Base-by-base conservation (phyloP, 2,797 vertebrate species). In the Chlorospingus semifuscus region DNA sequence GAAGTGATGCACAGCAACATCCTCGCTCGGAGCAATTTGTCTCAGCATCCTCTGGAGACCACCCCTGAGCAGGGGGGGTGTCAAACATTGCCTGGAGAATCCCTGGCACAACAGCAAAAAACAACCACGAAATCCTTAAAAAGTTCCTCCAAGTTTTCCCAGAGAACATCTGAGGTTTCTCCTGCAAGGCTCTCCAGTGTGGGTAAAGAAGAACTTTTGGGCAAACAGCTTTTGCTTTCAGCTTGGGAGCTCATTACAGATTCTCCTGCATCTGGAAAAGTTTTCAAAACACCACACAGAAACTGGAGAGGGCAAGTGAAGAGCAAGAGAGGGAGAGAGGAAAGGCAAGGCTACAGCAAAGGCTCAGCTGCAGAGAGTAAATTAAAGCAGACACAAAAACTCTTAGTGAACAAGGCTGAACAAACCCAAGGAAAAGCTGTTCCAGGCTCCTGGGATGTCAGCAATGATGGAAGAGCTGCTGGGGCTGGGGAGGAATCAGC, bases 301-400 rank as follows among this genome's bases (percentile, higher is more conserved):
- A 86, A 57, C 12, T 14, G 89, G 69, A 71, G 92, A 81, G 94
- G 53, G 63, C 23, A 8, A 77, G 88, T 7, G 44, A 71, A 86
- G 84, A 93, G 82, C 89, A 92, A n/a, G 61, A 37, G 41, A 57
- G 34, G 72, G n/a, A 68, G 15, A 30, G 60, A 30, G 13, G 21
- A 10, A 8, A 72, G 52, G 60, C 64, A n/a, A 76, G 65, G 95
- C 64, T 21, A 4, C 77, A 82, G 74, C 30, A 60, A 63, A 80
- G 91, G 72, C 92, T 94, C 95, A 89, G 90, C 89, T 92, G 96
- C 84, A 57, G 30, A 37, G 76, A 64, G 87, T 49, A 96, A 92
- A 97, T 72, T 27, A 65, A 95, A 96, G 29, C 49, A 59, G 85
- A 76, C 36, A 65, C 52, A 59, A 49, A 77, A 75, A n/a, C 39